A percentile compares a stretch with the other conserved stretches of the same genome.
Conservation (phyloP, 2,888 invertebrate species). For the Iselma pallidipennis region DNA sequence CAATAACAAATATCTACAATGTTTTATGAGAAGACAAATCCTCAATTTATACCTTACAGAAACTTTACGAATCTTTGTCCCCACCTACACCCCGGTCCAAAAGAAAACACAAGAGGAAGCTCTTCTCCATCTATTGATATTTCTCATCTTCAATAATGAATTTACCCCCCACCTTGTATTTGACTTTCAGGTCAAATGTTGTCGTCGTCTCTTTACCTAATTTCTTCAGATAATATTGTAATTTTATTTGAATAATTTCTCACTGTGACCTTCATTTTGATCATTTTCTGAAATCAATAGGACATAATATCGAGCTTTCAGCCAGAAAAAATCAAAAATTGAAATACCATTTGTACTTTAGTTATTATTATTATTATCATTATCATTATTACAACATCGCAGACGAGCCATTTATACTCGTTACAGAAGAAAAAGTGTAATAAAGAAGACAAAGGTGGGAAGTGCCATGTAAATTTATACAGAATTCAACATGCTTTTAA, state of each 20-base stretch:
- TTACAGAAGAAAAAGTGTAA: too few species aligned
- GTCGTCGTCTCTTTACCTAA: conserved; percentile 17
- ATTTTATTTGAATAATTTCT: conserved; percentile 17
- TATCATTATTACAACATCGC: too few species aligned
- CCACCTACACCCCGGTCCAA: conserved; percentile 24
- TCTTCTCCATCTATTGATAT: conserved; percentile 11
- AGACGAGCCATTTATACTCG: too few species aligned
- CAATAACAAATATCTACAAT: conserved; percentile 19
- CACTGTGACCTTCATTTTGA: conserved; percentile 10
- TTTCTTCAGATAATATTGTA: conserved; percentile 21
- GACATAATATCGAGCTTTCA: too few species aligned
- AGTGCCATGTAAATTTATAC: too few species aligned
- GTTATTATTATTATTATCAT: too few species aligned
- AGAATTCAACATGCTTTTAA: too few species aligned
- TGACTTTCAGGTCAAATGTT: conserved; percentile 21
- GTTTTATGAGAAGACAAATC: conserved; percentile 19
- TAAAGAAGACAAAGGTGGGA: too few species aligned
- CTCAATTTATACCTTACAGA: conserved; percentile 23
- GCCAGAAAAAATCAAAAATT: too few species aligned
- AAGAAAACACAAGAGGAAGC: background rate
- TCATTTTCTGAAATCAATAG: too few species aligned
- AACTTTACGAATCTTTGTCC: conserved; percentile 9
- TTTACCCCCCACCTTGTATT: conserved; percentile 14
- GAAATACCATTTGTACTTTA: too few species aligned
- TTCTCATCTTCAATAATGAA: conserved; percentile 24